Evolutionary conservation across 1,140 invertebrate species (phyloP).

Genomic region (Sycophila sp.): DNA sequence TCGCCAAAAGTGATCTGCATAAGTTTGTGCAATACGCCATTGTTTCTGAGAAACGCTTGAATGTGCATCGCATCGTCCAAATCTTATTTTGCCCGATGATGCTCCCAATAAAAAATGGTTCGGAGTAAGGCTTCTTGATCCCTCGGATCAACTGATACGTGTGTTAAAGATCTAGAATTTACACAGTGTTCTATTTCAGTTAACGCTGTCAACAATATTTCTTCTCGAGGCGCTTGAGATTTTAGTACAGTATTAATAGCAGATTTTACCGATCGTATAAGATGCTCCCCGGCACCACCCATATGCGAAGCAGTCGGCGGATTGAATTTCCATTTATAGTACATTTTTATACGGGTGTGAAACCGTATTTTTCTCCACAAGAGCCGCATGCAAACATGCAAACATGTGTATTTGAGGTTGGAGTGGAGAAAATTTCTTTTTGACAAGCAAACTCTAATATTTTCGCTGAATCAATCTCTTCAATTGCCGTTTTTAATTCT

Average conservation of each 20-base stretch:
- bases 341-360: too few species aligned
- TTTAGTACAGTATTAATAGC: background rate
- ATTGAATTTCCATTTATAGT: background rate
- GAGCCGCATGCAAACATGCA: too few species aligned
- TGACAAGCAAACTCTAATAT: background rate
- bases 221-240: background rate
- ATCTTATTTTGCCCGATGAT: background rate
- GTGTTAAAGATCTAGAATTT: constrained; percentile 4
- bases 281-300: too few species aligned
- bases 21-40: background rate
- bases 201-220: background rate
- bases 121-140: background rate
- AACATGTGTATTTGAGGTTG: too few species aligned
- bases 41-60: background rate
- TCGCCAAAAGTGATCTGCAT: background rate
- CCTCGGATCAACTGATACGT: background rate
- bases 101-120: background rate
- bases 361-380: too few species aligned
- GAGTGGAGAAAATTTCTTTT: too few species aligned
- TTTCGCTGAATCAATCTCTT: background rate
- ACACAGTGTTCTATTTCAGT: background rate
- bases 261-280: constrained; percentile 2
- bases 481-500: constrained; percentile 35
- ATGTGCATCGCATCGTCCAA: background rate
- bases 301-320: background rate